Evolutionary conservation across 2,888 invertebrate genomes (phyloP).

Genomic region (Phengaris arion): DNA sequence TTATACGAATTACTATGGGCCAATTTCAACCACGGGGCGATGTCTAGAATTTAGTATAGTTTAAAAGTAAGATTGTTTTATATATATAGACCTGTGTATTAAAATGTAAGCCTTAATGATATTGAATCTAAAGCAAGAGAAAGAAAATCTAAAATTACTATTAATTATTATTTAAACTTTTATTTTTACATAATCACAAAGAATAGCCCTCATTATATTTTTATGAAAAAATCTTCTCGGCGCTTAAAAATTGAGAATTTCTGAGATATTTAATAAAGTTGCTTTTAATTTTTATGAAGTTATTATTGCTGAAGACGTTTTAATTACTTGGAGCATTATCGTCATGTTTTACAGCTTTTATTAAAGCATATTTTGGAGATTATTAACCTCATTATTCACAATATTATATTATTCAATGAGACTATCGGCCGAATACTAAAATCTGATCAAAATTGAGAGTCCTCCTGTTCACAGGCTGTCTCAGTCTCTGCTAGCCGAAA

Average conservation of each 20-base stretch:
- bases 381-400: background rate
- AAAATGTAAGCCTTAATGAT: no score
- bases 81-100: no score
- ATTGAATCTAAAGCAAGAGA: background rate
- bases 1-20: no score
- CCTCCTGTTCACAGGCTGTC: no score
- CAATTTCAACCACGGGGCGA: no score
- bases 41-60: no score
- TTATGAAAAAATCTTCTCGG: background rate
- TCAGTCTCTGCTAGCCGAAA: no score
- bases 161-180: constrained; percentile 17
- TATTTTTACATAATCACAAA: constrained; percentile 20
- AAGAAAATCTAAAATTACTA: constrained; percentile 8
- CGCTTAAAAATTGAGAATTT: background rate
- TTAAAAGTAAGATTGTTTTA: no score
- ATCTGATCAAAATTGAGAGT: no score
- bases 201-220: constrained; percentile 6
- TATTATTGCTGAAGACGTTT: background rate
- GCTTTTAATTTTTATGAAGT: constrained; percentile 8
- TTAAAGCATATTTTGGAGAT: background rate
- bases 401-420: background rate
- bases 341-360: background rate
- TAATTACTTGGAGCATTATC: background rate
- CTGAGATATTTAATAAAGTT: constrained; percentile 10
- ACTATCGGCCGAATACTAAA: background rate